These are phyloP conservation scores for Sebastiscus tertius DNA, from an alignment of 2,797 vertebrate genomes.

Conservation along the genomic window DNA sequence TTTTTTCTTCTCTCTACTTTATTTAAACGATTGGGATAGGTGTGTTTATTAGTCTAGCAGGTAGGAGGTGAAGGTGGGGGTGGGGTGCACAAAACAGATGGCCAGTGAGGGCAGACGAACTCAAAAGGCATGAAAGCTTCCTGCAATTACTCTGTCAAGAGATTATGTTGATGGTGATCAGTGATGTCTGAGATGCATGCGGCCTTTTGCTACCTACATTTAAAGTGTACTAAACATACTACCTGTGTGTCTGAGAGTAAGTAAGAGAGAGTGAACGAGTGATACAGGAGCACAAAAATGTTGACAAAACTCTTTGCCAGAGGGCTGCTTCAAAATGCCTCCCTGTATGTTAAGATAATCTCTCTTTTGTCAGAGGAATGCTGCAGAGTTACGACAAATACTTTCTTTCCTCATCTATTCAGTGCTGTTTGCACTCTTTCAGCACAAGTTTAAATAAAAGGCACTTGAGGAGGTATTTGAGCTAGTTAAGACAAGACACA, in stretches of 20 bases:
- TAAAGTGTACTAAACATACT: constrained; percentile 49
- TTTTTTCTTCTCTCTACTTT: background rate
- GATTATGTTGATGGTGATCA: constrained; percentile 72
- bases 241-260: constrained; percentile 13
- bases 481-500: constrained; percentile 70
- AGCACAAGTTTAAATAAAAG: constrained; percentile 68
- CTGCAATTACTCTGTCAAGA: constrained; percentile 79
- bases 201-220: constrained; percentile 60
- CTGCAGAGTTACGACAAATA: constrained; percentile 74
- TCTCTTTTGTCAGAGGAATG: constrained; percentile 82
- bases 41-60: constrained; percentile 35
- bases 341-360: constrained; percentile 73
- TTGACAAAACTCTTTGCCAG: constrained; percentile 72
- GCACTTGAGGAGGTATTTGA: constrained; percentile 64
- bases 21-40: constrained; percentile 28
- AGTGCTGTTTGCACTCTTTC: constrained; percentile 62
- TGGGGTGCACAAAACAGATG: constrained; percentile 69
- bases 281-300: constrained; percentile 68
- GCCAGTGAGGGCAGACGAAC: constrained; percentile 75
- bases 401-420: constrained; percentile 76
- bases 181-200: constrained; percentile 64
- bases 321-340: constrained; percentile 69
- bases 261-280: constrained; percentile 38
- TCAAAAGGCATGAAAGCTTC: constrained; percentile 80
- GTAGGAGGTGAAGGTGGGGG: constrained; percentile 36